Evolutionary conservation across 2,888 invertebrate species (phyloP).

Genomic region (Tolmerus cingulatus): DNA sequence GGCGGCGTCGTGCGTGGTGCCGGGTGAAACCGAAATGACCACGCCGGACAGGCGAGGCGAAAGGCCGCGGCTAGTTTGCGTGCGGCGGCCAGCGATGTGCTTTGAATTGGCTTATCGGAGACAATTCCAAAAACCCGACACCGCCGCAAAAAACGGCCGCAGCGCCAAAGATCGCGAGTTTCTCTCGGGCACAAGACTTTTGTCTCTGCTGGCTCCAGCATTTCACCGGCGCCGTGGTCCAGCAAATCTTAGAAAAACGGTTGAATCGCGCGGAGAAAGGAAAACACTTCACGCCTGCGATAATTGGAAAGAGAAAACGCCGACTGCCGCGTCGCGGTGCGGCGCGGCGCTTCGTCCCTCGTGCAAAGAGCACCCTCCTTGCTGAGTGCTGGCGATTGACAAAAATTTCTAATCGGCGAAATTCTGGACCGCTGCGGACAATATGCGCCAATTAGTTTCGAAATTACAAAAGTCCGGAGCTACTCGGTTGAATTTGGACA

Average conservation of each 20-base stretch:
- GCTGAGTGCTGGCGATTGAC: background rate
- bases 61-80: background rate
- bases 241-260: background rate
- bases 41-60: background rate
- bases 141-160: background rate
- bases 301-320: conserved; percentile 30
- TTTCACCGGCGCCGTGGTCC: background rate
- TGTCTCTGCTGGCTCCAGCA: background rate
- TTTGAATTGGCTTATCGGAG: background rate
- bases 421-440: background rate
- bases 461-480: background rate
- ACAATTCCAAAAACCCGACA: background rate
- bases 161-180: background rate
- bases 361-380: background rate
- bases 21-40: background rate
- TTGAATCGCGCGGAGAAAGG: background rate
- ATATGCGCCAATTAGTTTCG: background rate
- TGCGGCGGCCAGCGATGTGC: background rate
- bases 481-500: background rate
- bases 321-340: background rate
- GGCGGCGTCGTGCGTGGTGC: background rate
- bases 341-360: background rate
- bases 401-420: conserved; percentile 9
- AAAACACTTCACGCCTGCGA: conserved; percentile 20
- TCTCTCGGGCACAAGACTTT: background rate